These are phyloP conservation scores for Mya arenaria DNA, from an alignment of 1,140 invertebrate species.

Conservation along the genomic window DNA sequence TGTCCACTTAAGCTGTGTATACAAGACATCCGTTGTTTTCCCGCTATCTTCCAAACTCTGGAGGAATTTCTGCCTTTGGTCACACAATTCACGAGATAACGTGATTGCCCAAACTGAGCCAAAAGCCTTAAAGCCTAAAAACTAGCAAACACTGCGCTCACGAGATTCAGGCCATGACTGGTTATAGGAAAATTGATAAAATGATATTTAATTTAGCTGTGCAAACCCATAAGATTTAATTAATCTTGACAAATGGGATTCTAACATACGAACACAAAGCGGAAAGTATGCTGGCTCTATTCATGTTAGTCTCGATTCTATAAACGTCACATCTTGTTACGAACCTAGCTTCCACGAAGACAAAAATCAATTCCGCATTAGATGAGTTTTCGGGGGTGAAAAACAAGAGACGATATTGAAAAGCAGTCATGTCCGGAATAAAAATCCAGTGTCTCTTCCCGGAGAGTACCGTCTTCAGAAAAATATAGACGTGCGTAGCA, in stretches of 20 bases:
- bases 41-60: slow-evolving; percentile 23
- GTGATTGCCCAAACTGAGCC: not conserved
- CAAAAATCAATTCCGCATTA: slow-evolving; percentile 44
- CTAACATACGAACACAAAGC: not conserved
- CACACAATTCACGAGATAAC: slow-evolving; percentile 28
- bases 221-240: slow-evolving; percentile 41
- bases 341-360: slow-evolving; percentile 29
- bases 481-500: no score
- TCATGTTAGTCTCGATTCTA: no score
- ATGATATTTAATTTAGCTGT: slow-evolving; percentile 52
- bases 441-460: no score
- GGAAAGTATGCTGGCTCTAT: no score
- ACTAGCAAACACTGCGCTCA: not conserved
- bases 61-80: slow-evolving; percentile 40
- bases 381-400: not conserved
- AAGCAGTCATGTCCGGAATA: no score
- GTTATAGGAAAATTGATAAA: slow-evolving; percentile 54
- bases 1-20: slow-evolving; percentile 14
- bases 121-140: not conserved
- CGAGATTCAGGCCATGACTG: not conserved
- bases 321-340: slow-evolving; percentile 14
- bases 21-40: not conserved
- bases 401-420: no score
- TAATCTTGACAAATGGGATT: slow-evolving; percentile 35
- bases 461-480: no score